phyloP scores from a whole-genome alignment of 2,888 invertebrate species.

The Camponotus fellah region DNA sequence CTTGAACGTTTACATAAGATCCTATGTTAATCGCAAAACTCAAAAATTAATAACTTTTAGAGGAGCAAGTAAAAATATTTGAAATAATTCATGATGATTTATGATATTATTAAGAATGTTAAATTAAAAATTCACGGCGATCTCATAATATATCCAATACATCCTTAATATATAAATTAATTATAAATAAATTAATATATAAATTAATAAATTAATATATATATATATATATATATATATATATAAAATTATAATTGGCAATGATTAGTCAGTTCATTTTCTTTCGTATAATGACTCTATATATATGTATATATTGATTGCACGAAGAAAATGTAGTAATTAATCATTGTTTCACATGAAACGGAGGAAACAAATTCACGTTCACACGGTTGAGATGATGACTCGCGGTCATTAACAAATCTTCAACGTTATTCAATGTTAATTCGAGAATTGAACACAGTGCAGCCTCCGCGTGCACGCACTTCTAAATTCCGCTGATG shows the following conservation, averaged over 20 bases:
- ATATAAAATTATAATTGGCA: neutral
- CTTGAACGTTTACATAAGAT: no score
- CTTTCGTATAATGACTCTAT: neutral
- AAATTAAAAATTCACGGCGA: no score
- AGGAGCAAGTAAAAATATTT: no score
- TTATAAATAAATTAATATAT: no score
- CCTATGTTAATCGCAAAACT: no score
- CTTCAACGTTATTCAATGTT: constrained; percentile 17
- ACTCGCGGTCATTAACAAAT: constrained; percentile 21
- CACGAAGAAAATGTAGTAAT: constrained; percentile 1
- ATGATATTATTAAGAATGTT: no score
- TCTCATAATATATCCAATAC: no score
- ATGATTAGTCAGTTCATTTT: no score
- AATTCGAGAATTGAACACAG: constrained; percentile 32
- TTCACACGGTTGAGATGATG: neutral
- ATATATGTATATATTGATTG: neutral
- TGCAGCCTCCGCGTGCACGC: constrained; percentile 8
- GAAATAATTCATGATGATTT: no score
- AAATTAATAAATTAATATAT: no score
- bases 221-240: neutral
- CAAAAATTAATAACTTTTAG: no score
- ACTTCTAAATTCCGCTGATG: constrained; percentile 50
- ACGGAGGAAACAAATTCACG: neutral
- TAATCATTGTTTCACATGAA: constrained; percentile 23
- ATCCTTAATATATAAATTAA: no score